phyloP scores from a whole-genome alignment of 2,888 invertebrate genomes.

The Drepanosiphum platanoidis region DNA sequence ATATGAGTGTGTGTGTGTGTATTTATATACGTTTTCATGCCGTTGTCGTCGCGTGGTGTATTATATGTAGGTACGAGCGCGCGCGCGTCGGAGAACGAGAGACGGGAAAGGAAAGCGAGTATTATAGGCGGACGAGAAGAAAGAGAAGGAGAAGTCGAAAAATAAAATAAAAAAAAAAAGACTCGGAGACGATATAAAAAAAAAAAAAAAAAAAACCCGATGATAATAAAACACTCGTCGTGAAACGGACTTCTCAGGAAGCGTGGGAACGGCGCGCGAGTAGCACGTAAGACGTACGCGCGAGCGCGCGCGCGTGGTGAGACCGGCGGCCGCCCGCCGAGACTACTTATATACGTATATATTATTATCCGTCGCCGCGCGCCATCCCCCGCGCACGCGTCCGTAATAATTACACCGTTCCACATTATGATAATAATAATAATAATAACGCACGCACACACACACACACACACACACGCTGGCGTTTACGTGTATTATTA shows the following conservation, averaged over 20 bases:
- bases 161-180: slow-evolving; percentile 15
- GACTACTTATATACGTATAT: slow-evolving; percentile 16
- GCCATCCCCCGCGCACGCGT: slow-evolving; percentile 43
- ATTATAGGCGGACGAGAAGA: neutral
- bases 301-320: neutral
- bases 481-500: neutral
- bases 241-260: slow-evolving; percentile 62
- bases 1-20: no score
- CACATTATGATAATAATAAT: slow-evolving; percentile 17
- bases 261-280: slow-evolving; percentile 56
- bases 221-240: slow-evolving; percentile 55
- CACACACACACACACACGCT: neutral
- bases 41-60: no score
- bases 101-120: no score
- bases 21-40: no score
- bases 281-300: slow-evolving; percentile 20
- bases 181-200: slow-evolving; percentile 27
- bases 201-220: slow-evolving; percentile 2
- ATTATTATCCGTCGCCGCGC: neutral
- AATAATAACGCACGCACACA: neutral
- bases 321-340: slow-evolving; percentile 16
- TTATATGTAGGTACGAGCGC: no score
- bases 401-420: slow-evolving; percentile 47
- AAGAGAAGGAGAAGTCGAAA: neutral
- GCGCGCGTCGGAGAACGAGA: no score